Base-by-base conservation (phyloP, 2,888 invertebrate species). In the Lasioglossum oenotherae region DNA sequence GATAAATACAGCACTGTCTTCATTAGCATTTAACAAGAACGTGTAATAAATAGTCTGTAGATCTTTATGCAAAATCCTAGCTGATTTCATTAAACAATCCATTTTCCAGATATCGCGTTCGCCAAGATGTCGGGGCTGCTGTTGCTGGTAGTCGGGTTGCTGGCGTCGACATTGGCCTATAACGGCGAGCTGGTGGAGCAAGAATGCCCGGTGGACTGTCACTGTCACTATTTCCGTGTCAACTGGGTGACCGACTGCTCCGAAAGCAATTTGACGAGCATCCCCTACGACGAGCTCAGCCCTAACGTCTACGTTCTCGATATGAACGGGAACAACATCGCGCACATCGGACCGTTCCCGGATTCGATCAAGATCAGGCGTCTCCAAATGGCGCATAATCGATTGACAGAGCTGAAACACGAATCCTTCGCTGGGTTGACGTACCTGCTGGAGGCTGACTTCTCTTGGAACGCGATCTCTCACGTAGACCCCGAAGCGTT, bases 181-280 rank as follows among this genome's bases (percentile, higher is more conserved):
- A 97, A 97, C 91, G 97, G 97, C 78, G 97, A 97, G 91, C 96
- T 96, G 91, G 96, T 96, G 88, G 97, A 97, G 92, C 95, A 97
- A 92, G 97, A 97, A 93, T 97, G 97, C 90, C 97, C 97, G 0
- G 97, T 97, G 88, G 97, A 97, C 91, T 97, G 97, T 93, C 97
- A 97, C 93, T 97, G 97, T 92, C 97, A 97, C 95, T 97, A 97
- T 95, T 97, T 97, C 95, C 96, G 97, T 85, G 96, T 97, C 92
- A 97, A 97, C 95, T 97, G 97, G 97, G 97, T 97, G 91, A 97
- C 97, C 2, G 97, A 97, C 93, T 97, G 97, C 92, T 97, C 97
- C 0, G 97, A 97, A 92, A 97, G 97, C 95, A 97, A 97, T 95
- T 96, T 97, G 81, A 97, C 97, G 0, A 96, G 96, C 85, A 96